Evolutionary conservation across 2,888 invertebrate species (phyloP), one percentile per base, ranked within the genome.

Genomic region (Nysson spinosus): DNA sequence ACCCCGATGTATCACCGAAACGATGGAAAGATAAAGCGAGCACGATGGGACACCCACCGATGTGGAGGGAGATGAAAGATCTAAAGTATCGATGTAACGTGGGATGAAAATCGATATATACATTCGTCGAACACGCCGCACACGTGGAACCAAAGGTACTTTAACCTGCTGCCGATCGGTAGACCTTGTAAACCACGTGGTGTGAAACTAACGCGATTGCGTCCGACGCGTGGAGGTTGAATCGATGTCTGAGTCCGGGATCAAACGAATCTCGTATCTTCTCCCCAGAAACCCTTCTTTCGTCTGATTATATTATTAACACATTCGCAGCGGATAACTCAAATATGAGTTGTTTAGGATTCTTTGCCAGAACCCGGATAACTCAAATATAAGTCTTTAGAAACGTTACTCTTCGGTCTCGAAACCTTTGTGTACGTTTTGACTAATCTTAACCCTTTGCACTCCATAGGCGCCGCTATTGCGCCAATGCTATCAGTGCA

Each of bases 181-280:
- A 40, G 26, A 51, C 51, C 57, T 52, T 50, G 35, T 44, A 54
- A 39, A 54, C 43, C 30, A 57, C 44, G 46, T 42, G 40, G 44
- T 44, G 60, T 63, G 47, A 67, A 63, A 43, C 46, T 69, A 69
- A 69, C 39, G 34, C 51, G 55, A 60, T 72, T 62, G 55, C 30
- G 34, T 19, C 35, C 55, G 34, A 55, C 46, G 37, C 28, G 12
- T 39, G 17, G 39, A 6, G 11, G n/a, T 40, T 16, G 50, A 46
- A 56, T 72, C 65, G 54, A 50, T 47, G 34, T 34, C 50, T 35
- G 35, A 51, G 49, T 19, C 47, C 11, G 44, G 44, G 68, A 72
- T 71, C 67, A 72, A 71, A 60, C 44, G 42, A 43, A 40, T 19
- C 46, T 28, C 19, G 7, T 16, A 11, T 17, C 35, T n/a, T n/a